phyloP scores from a whole-genome alignment of 2,797 vertebrate species.

The Rhinoraja longicauda region DNA sequence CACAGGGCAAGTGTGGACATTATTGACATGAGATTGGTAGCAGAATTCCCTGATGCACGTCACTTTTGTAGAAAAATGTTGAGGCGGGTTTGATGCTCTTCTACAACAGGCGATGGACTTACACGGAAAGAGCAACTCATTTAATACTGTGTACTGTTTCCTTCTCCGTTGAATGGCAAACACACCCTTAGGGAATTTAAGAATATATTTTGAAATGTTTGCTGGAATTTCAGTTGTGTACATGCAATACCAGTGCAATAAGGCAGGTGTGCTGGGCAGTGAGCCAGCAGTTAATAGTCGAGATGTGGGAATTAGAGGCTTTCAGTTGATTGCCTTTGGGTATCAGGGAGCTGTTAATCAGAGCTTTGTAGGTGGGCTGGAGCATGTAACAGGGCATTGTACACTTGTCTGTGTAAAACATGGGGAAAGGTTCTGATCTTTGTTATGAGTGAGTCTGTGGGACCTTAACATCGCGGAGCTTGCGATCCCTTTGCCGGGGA shows the following conservation, averaged over 20 bases:
- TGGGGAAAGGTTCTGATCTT: neutral
- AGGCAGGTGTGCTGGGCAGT: neutral
- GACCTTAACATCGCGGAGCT: too few species aligned
- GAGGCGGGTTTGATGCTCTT: neutral
- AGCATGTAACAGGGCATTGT: neutral
- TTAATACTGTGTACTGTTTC: neutral
- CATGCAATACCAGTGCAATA: neutral
- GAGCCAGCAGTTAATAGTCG: slow-evolving; percentile 22
- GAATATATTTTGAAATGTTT: neutral
- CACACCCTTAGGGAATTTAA: neutral
- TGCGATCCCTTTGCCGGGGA: too few species aligned
- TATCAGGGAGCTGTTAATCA: neutral
- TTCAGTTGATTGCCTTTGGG: neutral
- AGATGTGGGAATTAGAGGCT: neutral
- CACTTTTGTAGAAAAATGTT: neutral
- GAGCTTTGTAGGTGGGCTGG: neutral
- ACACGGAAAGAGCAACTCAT: neutral
- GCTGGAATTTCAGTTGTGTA: slow-evolving; percentile 2
- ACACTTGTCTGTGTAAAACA: neutral
- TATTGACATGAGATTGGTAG: neutral
- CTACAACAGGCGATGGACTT: neutral
- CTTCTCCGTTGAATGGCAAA: neutral
- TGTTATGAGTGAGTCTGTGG: too few species aligned
- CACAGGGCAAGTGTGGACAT: neutral
- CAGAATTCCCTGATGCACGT: too few species aligned